Evolutionary conservation across 2,113 vertebrate species (phyloP), one percentile per base, ranked within the genome.

Genomic region (Aldabrachelys gigantea): DNA sequence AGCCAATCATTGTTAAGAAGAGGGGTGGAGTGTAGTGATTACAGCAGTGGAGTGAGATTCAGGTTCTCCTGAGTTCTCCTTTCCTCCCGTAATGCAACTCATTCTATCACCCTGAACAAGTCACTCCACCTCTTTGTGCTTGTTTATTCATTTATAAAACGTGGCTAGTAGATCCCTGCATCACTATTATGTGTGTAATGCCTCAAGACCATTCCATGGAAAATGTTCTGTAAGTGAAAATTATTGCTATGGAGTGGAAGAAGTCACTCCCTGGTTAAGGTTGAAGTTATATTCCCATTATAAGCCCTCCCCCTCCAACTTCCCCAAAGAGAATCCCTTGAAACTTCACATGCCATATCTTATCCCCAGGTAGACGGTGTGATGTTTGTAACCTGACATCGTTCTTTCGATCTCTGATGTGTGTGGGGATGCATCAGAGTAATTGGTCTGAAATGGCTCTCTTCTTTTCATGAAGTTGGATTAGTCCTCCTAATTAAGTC

Each of bases 271-370:
- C 95, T 96, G 95, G 92, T 92, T 97, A 81, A 92, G 84, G 85
- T 88, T 95, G 86, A 96, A 96, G 89, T 93, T 95, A 90, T 96
- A 95, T 91, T 94, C 95, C 96, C 76, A 91, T 96, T 95, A 94
- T 89, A 86, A 97, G 54, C 80, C 83, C 57, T 92, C 84, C 79
- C 89, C 76, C 35, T 50, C 91, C 91, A 95, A 72, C 31, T 54
- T 29, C 86, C 54, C 24, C 65, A 85, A 92, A 95, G 89, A 95
- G 86, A 97, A 96, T 0, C 2, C 79, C 91, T 80, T 96, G 96
- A 96, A 96, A 93, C 92, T 93, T 95, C 92, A 91, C 76, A 80
- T 92, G 94, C 95, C 93, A 89, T 83, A 80, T 95, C 88, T 95
- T 85, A 95, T 82, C 93, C 88, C 1, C 0, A 84, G 22, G 85